Conservation (phyloP, 2,113 vertebrate species). For the Leucosticte australis region DNA sequence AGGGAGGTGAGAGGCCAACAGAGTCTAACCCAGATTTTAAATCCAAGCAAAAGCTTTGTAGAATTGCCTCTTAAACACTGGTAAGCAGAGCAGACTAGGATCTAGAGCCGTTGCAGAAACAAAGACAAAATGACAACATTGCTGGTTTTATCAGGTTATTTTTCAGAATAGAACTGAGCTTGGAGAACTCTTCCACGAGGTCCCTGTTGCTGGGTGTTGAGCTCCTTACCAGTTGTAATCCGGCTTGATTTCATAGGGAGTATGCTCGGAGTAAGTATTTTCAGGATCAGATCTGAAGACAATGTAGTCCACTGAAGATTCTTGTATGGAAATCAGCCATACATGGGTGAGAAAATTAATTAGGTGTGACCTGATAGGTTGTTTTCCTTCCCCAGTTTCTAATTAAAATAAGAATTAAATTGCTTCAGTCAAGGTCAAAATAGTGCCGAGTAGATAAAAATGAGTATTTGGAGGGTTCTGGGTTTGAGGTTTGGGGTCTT, state of each 20-base stretch:
- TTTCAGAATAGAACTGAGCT: background rate
- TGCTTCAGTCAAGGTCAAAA: background rate
- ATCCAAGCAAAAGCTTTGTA: background rate
- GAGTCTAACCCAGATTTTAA: background rate
- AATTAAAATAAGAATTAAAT: background rate
- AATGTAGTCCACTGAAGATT: conserved; percentile 7
- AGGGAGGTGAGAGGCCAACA: background rate
- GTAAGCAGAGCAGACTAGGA: background rate
- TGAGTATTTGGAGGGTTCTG: background rate
- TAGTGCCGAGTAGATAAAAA: background rate
- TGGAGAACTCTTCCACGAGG: background rate
- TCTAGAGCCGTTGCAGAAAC: background rate
- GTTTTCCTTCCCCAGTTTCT: background rate
- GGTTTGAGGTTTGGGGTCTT: background rate
- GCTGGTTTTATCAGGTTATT: background rate
- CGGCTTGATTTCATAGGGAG: background rate
- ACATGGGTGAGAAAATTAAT: background rate
- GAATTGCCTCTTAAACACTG: background rate
- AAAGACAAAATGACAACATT: background rate
- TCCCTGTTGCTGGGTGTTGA: conserved; percentile 5
- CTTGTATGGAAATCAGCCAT: conserved; percentile 29
- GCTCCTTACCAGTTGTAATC: background rate
- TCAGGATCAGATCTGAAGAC: background rate
- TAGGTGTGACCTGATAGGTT: background rate
- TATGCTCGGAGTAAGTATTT: background rate